Evolutionary conservation across 2,888 invertebrate species (phyloP).

Genomic region (Gymnocheta viridis): DNA sequence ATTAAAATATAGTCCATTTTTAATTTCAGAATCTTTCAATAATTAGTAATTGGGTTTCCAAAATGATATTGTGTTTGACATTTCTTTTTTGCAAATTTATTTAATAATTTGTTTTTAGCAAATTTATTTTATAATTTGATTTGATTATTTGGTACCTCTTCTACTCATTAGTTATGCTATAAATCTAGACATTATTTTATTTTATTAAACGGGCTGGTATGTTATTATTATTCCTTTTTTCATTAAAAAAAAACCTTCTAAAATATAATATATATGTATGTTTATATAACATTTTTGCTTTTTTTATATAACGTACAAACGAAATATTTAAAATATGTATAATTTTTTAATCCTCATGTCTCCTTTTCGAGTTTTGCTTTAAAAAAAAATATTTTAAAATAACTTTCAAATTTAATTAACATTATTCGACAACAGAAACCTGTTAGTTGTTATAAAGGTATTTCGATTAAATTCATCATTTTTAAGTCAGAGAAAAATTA

Average conservation of each 20-base stretch:
- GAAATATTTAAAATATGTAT: conserved; percentile 3
- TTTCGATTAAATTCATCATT: background rate
- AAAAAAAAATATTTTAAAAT: background rate
- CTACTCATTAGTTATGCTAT: background rate
- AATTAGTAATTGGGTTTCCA: conserved; percentile 8
- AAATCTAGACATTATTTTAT: conserved; percentile 8
- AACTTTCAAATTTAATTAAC: conserved; percentile 7
- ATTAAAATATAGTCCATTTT: background rate
- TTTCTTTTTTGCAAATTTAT: conserved; percentile 11
- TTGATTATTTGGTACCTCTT: conserved; percentile 18
- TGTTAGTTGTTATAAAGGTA: background rate
- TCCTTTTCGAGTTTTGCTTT: background rate
- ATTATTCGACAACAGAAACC: conserved; percentile 8
- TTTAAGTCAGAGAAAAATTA: conserved; percentile 12
- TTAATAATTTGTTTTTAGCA: background rate
- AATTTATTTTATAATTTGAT: conserved; percentile 9
- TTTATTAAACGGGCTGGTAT: background rate
- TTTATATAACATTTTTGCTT: background rate
- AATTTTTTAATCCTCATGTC: background rate
- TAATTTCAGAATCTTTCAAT: background rate
- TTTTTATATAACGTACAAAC: background rate
- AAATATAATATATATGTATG: conserved; percentile 24
- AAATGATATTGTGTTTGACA: background rate
- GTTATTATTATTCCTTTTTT: background rate
- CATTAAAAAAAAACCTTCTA: conserved; percentile 16